Base-by-base conservation (phyloP, 2,797 vertebrate genomes). In the Myotis myotis region DNA sequence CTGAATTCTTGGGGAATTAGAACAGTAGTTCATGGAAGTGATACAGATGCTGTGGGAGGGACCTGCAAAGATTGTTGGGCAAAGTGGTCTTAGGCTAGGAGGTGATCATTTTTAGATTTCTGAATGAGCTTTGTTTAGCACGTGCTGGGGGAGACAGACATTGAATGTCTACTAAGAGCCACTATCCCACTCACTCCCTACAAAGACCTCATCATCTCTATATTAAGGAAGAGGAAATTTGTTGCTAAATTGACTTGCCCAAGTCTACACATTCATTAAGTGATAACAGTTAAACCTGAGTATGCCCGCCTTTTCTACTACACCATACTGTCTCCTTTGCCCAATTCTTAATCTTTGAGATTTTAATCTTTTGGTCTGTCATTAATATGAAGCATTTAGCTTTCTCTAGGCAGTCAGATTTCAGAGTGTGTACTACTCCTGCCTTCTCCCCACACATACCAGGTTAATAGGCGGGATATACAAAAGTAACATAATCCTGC, bases 41-140 rank as follows among this genome's bases (percentile, higher is more conserved):
- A 79, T 71, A n/a, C 9, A 23, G 36, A 53, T 30, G 19, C 33
- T 33, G 6, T 30, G 47, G 76, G 20, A 38, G 20, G 16, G 51
- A n/a, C 33, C 36, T 79, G 47, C 28, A 28, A 41, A 78, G 13
- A 41, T 64, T 84, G 38, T 82, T n/a, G 47, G 75, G 41, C 30
- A 75, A 82, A 95, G n/a, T 22, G 9, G 19, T 49, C 20, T 53
- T 17, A 41, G 1, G 0, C 28, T 49, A 71, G 36, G 2, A 95
- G 13, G 22, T 78, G 25, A 75, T 82, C 6, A 51, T 47, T 82
- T 92, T 89, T 55, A 79, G 22, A 94, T 82, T 96, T 94, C 86
- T 68, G 64, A 87, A 51, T 93, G 86, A 89, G 47, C 30, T 94
- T 92, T 74, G 62, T 57, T 68, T 74, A 87, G 30, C 80, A 86